Conservation (phyloP, 2,113 vertebrate genomes). For the Anguilla rostrata region DNA sequence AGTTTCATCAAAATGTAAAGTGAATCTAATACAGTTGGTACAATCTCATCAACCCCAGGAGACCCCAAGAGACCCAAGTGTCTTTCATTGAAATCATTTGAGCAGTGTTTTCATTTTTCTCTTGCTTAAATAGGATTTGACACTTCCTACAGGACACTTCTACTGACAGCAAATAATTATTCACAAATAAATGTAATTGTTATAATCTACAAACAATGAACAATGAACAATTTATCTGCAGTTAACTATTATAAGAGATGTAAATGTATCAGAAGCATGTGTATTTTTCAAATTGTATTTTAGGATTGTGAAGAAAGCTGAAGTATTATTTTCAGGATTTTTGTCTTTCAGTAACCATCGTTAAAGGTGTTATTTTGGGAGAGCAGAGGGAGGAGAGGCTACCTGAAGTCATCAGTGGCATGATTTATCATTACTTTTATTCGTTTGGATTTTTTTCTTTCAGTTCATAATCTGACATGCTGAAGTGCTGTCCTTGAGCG, state of each 20-base stretch:
- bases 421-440: background rate
- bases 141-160: background rate
- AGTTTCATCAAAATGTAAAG: slow-evolving; percentile 7
- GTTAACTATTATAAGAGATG: background rate
- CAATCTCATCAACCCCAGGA: slow-evolving; percentile 6
- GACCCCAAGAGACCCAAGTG: background rate
- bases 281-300: background rate
- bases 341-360: background rate
- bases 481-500: background rate
- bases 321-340: background rate
- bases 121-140: background rate
- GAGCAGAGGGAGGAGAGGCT: background rate
- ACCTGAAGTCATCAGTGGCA: background rate
- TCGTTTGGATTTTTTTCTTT: background rate
- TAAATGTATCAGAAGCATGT: too few species aligned
- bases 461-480: background rate
- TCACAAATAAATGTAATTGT: background rate
- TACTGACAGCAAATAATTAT: background rate
- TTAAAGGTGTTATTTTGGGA: background rate
- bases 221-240: background rate
- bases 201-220: background rate
- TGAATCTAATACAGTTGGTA: slow-evolving; percentile 2
- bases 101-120: background rate
- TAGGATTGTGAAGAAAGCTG: background rate
- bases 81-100: background rate